Conservation (phyloP, 1,140 invertebrate species). For the Panulirus ornatus region DNA sequence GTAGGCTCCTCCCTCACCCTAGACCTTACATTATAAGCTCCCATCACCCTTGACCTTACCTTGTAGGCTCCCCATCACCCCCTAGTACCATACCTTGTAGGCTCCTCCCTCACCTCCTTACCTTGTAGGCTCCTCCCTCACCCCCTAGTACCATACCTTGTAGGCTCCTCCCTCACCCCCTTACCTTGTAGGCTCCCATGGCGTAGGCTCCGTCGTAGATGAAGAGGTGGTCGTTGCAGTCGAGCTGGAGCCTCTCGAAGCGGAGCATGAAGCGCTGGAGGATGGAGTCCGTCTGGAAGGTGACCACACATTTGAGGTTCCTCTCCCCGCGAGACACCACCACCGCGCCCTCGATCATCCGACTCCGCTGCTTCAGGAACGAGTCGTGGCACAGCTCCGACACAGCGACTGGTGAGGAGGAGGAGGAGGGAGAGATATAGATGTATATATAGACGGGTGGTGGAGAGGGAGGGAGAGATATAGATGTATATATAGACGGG, state of each 20-base stretch:
- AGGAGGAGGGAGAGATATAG: not conserved
- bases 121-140: too few species aligned
- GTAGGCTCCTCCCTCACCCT: too few species aligned
- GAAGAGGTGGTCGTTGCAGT: conserved; percentile 95
- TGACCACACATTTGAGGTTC: conserved; percentile 90
- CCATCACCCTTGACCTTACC: too few species aligned
- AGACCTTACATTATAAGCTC: too few species aligned
- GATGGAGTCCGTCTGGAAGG: conserved; percentile 94
- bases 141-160: too few species aligned
- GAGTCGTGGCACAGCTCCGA: conserved; percentile 87
- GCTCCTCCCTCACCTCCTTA: too few species aligned
- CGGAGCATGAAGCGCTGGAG: conserved; percentile 95
- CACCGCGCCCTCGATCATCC: conserved; percentile 93
- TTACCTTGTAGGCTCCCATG: conserved; percentile 90
- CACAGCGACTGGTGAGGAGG: conserved; percentile 25
- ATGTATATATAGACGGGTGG: not conserved
- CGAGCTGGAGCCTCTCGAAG: conserved; percentile 88
- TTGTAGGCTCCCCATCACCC: too few species aligned
- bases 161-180: conserved; percentile 51
- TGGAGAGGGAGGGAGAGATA: too few species aligned
- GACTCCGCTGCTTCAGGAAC: conserved; percentile 90
- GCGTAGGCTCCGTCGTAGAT: conserved; percentile 95
- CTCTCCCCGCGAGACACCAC: conserved; percentile 92
- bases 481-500: not conserved
- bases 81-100: too few species aligned